Evolutionary conservation across 1,140 invertebrate species (phyloP), one percentile per base, ranked within the genome.

Genomic region (Drosophila rufa): DNA sequence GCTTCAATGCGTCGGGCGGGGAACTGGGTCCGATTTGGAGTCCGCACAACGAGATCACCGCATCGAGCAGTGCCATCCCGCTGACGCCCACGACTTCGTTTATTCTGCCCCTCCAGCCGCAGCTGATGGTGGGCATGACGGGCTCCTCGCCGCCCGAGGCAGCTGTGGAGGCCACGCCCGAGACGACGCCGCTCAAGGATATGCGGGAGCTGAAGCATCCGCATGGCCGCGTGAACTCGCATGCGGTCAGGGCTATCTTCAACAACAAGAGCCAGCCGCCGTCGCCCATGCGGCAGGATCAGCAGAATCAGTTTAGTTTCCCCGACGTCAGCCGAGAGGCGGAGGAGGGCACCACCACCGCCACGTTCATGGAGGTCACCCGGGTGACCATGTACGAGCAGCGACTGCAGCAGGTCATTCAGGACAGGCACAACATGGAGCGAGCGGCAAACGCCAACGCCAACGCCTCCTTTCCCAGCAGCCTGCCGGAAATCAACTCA

Each of bases 91-190:
- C 94, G 25, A 94, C 94, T 8, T 75, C 75, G 8, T 92, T 86
- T 40, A 90, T 85, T 47, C 58, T 92, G 56, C 92, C 91, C 4
- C 53, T 81, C 12, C 51, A 82, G 70, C 43, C 62, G 25, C 81
- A 79, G 60, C 50, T 90, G 36, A 43, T 85, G 25, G 45, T 85
- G 12, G 82, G 86, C 25, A 73, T 89, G n/a, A 92, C 85, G 8
- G 92, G 92, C 12, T 91, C 90, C 12, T 93, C 92, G 25, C 92
- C 92, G n/a, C 92, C 96, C 2, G 97, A 97, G 93, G 96, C 96
- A 12, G 97, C 96, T 40, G 95, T 97, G 33, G 97, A 97, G 94
- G 97, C 97, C 7, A 97, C 97, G 9, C 97, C 97, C 4, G 97
- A 97, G 94, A 97, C 96, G 30, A 98, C 97, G 33, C 97, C 97